These are phyloP conservation scores for Athene noctua DNA, from an alignment of 2,113 vertebrate genomes.

Conservation along the genomic window DNA sequence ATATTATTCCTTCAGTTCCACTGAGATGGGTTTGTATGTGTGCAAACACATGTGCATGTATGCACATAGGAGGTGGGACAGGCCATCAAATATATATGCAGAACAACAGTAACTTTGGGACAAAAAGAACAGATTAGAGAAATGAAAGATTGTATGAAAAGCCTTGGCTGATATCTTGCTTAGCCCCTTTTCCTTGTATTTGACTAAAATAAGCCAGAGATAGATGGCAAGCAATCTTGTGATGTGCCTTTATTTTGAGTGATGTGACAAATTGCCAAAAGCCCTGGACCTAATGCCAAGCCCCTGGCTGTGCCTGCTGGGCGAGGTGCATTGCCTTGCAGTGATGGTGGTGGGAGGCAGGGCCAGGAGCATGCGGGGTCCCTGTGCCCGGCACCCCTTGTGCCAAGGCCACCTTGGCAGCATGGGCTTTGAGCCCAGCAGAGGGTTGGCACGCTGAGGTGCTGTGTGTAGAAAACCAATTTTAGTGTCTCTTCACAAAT, in stretches of 20 bases:
- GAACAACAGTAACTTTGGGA: not conserved
- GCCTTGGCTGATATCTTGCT: not conserved
- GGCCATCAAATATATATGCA: not conserved
- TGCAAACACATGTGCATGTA: not conserved
- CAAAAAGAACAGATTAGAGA: not conserved
- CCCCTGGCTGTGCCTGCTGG: not conserved
- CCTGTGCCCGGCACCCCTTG: not conserved
- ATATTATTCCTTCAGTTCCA: not conserved
- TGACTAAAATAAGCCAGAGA: not conserved
- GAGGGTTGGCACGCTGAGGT: not conserved
- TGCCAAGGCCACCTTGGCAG: not conserved
- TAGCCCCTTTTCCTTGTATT: not conserved
- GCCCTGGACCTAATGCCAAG: not conserved
- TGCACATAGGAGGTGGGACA: not conserved
- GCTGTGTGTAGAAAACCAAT: not conserved
- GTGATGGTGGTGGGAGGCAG: not conserved
- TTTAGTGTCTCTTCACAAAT: not conserved
- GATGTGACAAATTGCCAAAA: not conserved
- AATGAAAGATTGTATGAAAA: not conserved
- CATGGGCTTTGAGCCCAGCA: not conserved
- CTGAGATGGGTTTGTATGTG: not conserved
- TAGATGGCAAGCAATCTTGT: not conserved
- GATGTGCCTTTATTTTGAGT: not conserved
- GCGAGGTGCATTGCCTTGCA: fast-evolving
- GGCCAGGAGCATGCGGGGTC: not conserved